Evolutionary conservation across 2,113 vertebrate genomes (phyloP).

Genomic region (Geothlypis trichas): DNA sequence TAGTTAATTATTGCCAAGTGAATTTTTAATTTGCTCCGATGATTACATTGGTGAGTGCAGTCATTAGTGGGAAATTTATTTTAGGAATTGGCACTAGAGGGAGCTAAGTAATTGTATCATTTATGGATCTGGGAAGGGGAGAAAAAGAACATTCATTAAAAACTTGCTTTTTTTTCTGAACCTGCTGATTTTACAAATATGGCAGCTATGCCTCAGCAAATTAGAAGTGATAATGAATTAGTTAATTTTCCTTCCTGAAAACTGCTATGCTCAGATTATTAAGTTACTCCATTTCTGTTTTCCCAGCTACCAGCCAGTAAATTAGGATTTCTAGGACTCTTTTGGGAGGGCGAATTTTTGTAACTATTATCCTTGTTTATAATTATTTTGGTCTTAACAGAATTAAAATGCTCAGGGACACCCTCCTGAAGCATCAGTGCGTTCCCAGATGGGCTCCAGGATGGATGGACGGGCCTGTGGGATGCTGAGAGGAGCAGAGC

Average conservation of each 20-base stretch:
- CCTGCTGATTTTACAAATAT: conserved; percentile 88
- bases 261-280: conserved; percentile 84
- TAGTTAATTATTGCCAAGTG: conserved; percentile 77
- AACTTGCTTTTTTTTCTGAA: conserved; percentile 76
- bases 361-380: conserved; percentile 73
- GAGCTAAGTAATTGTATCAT: conserved; percentile 91
- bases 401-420: conserved; percentile 63
- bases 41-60: conserved; percentile 62
- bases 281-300: conserved; percentile 81
- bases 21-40: conserved; percentile 79
- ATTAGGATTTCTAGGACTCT: conserved; percentile 79
- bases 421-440: conserved; percentile 3
- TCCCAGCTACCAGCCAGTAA: conserved; percentile 73
- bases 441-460: conserved; percentile 36
- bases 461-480: conserved; percentile 3
- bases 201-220: conserved; percentile 85
- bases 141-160: conserved; percentile 73
- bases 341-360: conserved; percentile 70
- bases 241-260: conserved; percentile 85
- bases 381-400: conserved; percentile 70
- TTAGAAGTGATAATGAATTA: conserved; percentile 87
- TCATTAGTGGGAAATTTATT: conserved; percentile 71
- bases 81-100: conserved; percentile 89
- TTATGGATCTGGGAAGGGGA: conserved; percentile 51
- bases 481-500: not conserved